Evolutionary conservation across 2,797 vertebrate species (phyloP).

Genomic region (Eutrigla gurnardus): DNA sequence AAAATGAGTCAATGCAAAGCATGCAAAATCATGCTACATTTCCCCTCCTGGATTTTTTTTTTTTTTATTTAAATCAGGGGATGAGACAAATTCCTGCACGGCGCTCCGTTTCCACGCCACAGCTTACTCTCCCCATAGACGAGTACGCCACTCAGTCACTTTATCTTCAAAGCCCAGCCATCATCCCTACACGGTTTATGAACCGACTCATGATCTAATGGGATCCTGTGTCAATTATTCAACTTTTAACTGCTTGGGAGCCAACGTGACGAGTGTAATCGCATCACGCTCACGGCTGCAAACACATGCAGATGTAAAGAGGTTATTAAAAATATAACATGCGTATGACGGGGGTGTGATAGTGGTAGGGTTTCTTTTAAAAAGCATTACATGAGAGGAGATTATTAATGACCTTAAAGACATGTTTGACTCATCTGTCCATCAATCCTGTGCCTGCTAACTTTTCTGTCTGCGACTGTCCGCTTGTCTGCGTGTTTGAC

Average conservation of each 20-base stretch:
- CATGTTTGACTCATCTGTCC: slow-evolving; percentile 2
- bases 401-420: slow-evolving; percentile 14
- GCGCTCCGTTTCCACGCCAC: background rate
- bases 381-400: slow-evolving; percentile 9
- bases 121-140: background rate
- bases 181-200: slow-evolving; percentile 36
- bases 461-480: slow-evolving; percentile 38
- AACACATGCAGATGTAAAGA: slow-evolving; percentile 32
- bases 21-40: background rate
- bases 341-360: background rate
- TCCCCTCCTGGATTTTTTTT: background rate
- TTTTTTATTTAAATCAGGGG: background rate
- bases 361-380: background rate
- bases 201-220: slow-evolving; percentile 51
- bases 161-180: slow-evolving; percentile 16
- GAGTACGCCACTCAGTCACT: slow-evolving; percentile 18
- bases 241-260: slow-evolving; percentile 34
- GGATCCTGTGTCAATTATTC: slow-evolving; percentile 54
- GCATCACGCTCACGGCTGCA: slow-evolving; percentile 29
- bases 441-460: slow-evolving; percentile 29
- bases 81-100: slow-evolving; percentile 1
- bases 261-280: slow-evolving; percentile 27
- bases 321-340: slow-evolving; percentile 31
- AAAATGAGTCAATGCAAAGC: background rate
- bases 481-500: slow-evolving; percentile 29